These are phyloP conservation scores for Phoeniculus purpureus DNA, from an alignment of 2,797 vertebrate genomes.

Conservation along the genomic window DNA sequence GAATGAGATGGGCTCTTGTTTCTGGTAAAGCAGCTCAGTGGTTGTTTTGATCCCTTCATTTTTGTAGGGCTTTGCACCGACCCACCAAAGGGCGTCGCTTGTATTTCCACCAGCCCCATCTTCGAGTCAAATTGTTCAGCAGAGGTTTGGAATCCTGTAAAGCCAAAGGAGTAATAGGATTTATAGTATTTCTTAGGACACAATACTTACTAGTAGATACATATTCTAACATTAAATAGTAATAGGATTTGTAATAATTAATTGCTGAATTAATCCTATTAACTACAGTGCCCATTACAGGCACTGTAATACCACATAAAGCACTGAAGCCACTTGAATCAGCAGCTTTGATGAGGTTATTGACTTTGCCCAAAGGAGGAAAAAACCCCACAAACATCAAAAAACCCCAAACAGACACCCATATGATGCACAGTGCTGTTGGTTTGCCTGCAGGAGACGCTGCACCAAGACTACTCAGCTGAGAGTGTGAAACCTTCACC, in stretches of 20 bases:
- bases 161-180: no score
- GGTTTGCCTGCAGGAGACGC: not conserved
- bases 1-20: not conserved
- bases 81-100: rapidly evolving
- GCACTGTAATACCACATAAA: no score
- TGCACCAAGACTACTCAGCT: not conserved
- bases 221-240: no score
- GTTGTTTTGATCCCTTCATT: not conserved
- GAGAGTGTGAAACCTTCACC: not conserved
- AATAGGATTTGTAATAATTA: no score
- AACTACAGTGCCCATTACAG: not conserved
- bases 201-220: no score
- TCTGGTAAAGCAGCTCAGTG: not conserved
- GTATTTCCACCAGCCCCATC: not conserved
- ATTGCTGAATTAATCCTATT: not conserved
- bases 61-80: not conserved
- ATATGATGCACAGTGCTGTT: not conserved
- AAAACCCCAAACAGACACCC: not conserved
- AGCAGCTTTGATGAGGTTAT: not conserved
- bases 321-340: not conserved
- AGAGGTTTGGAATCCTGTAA: no score
- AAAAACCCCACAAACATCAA: not conserved
- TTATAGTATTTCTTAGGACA: no score
- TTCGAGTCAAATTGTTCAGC: not conserved
- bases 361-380: not conserved